A percentile compares a stretch with the other conserved stretches of the same genome.
These are phyloP conservation scores for fruit fly (Drosophila melanogaster) DNA, from an alignment of 1,140 invertebrate species.

Conservation along the genomic window DNA sequence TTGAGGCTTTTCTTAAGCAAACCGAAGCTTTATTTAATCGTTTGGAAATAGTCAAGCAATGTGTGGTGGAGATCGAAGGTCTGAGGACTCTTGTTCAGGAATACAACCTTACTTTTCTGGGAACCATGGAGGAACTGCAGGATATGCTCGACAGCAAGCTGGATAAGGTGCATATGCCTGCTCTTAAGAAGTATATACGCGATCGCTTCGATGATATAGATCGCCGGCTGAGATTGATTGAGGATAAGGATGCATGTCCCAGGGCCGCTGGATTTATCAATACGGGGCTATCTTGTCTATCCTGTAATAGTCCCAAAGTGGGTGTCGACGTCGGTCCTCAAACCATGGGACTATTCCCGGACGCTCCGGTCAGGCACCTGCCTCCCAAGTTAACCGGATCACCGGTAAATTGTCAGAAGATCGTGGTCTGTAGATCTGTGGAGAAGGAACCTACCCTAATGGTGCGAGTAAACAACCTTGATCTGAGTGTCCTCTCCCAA, in stretches of 20 bases:
- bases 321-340: constrained; percentile 59
- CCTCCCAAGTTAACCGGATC: neutral
- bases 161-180: constrained; percentile 78
- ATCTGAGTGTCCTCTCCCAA: constrained; percentile 50
- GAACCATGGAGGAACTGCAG: constrained; percentile 81
- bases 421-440: constrained; percentile 34
- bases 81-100: constrained; percentile 53
- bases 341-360: constrained; percentile 43
- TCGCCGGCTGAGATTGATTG: constrained; percentile 38
- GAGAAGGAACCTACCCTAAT: constrained; percentile 67
- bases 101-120: constrained; percentile 65
- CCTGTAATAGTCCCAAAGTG: constrained; percentile 56
- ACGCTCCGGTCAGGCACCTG: constrained; percentile 17
- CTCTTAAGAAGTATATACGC: constrained; percentile 75
- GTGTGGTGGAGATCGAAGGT: constrained; percentile 70
- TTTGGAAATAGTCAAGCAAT: constrained; percentile 63
- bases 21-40: constrained; percentile 56
- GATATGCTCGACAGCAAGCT: constrained; percentile 81
- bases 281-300: constrained; percentile 48
- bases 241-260: constrained; percentile 62
- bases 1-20: constrained; percentile 45
- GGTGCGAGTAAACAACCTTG: constrained; percentile 64
- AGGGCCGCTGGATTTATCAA: constrained; percentile 68
- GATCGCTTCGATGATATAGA: constrained; percentile 72
- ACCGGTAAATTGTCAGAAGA: constrained; percentile 37